These are phyloP conservation scores for Phainopepla nitens DNA, from an alignment of 2,113 vertebrate species.

Conservation along the genomic window DNA sequence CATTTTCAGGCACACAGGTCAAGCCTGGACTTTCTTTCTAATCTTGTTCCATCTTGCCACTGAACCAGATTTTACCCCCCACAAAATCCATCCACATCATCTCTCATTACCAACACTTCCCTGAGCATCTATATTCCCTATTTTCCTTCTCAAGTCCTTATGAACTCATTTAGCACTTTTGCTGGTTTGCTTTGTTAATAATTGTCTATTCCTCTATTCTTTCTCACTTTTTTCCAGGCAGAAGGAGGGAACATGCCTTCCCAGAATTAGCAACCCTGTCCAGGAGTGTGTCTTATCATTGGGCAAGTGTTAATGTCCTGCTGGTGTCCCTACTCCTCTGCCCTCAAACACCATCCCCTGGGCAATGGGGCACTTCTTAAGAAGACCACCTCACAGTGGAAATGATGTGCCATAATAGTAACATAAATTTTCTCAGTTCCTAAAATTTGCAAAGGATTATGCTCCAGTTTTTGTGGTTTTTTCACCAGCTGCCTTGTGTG, in stretches of 20 bases:
- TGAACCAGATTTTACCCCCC: background rate
- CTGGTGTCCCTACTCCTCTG: background rate
- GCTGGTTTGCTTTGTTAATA: background rate
- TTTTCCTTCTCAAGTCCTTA: background rate
- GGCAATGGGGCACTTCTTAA: background rate
- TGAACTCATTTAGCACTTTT: background rate
- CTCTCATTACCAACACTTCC: background rate
- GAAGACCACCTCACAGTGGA: background rate
- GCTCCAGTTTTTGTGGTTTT: background rate
- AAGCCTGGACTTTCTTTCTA: background rate
- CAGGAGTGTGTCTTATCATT: background rate
- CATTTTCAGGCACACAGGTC: background rate
- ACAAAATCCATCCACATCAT: background rate
- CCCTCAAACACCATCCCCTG: background rate
- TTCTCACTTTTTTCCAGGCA: background rate
- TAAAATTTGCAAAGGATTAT: background rate
- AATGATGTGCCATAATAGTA: background rate
- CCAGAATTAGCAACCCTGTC: background rate
- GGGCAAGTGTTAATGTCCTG: background rate
- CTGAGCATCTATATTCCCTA: background rate
- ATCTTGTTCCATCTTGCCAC: background rate
- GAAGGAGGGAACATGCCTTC: background rate
- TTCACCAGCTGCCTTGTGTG: background rate
- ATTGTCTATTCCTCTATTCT: background rate
- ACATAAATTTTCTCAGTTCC: background rate